A percentile compares a stretch with the other conserved stretches of the same genome.
These are phyloP conservation scores for Tupaia chinensis DNA, from an alignment of 2,113 vertebrate genomes.

Conservation along the genomic window DNA sequence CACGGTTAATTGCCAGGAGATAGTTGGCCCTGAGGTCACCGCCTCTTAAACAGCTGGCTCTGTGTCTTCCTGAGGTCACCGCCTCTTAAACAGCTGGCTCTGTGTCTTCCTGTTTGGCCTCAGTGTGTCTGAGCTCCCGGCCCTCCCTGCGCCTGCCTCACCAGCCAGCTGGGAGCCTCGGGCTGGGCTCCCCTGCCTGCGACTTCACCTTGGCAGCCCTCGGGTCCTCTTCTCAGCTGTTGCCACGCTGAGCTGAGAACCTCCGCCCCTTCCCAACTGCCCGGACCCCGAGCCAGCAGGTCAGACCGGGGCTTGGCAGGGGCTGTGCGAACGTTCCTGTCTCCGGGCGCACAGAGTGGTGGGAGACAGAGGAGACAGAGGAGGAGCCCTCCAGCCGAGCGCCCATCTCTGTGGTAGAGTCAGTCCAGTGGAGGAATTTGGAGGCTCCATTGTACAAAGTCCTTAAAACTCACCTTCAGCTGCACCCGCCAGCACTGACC, in stretches of 20 bases:
- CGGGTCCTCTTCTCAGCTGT: not conserved
- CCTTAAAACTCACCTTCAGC: not conserved
- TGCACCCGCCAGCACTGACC: not conserved
- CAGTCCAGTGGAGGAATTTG: not conserved
- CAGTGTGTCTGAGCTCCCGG: not conserved
- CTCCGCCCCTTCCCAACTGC: rapidly evolving
- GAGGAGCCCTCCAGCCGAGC: rapidly evolving
- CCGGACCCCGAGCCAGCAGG: not conserved
- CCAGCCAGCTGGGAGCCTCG: not conserved
- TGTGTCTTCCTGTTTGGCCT: not conserved
- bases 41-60: conserved; percentile 53
- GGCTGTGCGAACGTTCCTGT: not conserved
- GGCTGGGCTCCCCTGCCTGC: not conserved
- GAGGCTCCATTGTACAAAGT: not conserved
- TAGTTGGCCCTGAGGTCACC: conserved; percentile 53
- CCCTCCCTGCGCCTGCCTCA: rapidly evolving
- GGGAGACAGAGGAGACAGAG: not conserved
- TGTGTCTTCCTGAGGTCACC: conserved; percentile 38
- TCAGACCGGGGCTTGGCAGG: not conserved
- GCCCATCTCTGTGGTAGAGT: not conserved
- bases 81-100: conserved; percentile 54
- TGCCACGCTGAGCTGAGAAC: not conserved
- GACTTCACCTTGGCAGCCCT: not conserved
- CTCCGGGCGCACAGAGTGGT: rapidly evolving
- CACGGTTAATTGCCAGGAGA: conserved; percentile 42